Conservation (phyloP, 2,888 invertebrate species). For the Sialis fuliginosa region DNA sequence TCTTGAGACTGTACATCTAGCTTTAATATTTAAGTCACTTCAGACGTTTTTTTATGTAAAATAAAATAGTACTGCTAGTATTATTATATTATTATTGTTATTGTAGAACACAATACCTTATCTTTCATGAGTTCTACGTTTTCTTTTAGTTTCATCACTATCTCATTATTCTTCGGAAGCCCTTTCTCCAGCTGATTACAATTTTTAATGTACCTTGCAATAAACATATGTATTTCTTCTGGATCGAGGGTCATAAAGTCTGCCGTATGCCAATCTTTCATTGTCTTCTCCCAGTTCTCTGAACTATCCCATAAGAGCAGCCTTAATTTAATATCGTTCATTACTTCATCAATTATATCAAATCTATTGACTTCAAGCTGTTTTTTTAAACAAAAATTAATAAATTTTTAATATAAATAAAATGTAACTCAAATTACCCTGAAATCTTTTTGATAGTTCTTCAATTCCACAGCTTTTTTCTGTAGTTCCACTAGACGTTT, state of each 20-base stretch:
- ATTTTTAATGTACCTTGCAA: slow-evolving; percentile 49
- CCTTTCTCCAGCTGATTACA: slow-evolving; percentile 68
- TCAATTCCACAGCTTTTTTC: slow-evolving; percentile 53
- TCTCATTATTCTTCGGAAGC: slow-evolving; percentile 52
- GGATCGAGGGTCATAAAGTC: slow-evolving; percentile 48
- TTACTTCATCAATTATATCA: slow-evolving; percentile 63
- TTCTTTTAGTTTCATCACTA: slow-evolving; percentile 57
- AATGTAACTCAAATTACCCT: slow-evolving; percentile 22
- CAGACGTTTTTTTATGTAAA: too few species aligned
- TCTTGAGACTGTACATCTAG: too few species aligned
- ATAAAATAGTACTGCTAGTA: too few species aligned
- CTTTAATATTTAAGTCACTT: too few species aligned
- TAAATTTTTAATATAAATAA: slow-evolving; percentile 5
- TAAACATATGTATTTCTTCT: slow-evolving; percentile 51
- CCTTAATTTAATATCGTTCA: slow-evolving; percentile 61
- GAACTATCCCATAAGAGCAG: slow-evolving; percentile 65
- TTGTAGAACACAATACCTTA: slow-evolving; percentile 31
- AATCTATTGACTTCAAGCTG: slow-evolving; percentile 69
- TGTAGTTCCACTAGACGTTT: slow-evolving; percentile 44
- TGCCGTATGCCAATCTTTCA: slow-evolving; percentile 44
- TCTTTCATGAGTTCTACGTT: slow-evolving; percentile 64
- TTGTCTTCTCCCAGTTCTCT: slow-evolving; percentile 51
- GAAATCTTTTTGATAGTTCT: slow-evolving; percentile 69
- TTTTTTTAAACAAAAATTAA: too few species aligned
- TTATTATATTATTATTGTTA: neutral